These are phyloP conservation scores for Bactericera cockerelli DNA, from an alignment of 1,140 invertebrate species.

Conservation along the genomic window DNA sequence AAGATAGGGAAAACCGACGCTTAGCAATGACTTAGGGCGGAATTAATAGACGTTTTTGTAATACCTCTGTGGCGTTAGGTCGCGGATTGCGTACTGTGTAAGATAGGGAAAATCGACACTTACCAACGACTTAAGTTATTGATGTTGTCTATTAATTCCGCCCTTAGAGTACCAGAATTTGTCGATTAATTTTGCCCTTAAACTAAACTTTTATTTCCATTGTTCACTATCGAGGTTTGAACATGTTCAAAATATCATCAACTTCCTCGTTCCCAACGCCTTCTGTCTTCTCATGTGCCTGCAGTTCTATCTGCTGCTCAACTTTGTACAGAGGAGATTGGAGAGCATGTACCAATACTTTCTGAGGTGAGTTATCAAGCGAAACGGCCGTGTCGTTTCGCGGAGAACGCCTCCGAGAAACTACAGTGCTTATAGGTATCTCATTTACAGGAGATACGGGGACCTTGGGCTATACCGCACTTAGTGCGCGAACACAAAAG, in stretches of 20 bases:
- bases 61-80: too few species aligned
- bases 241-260: not conserved
- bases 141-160: too few species aligned
- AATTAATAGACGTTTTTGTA: too few species aligned
- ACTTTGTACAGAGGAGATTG: not conserved
- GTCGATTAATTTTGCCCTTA: too few species aligned
- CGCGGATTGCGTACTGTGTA: too few species aligned
- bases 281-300: not conserved
- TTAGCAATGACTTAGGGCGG: too few species aligned
- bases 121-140: too few species aligned
- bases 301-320: not conserved
- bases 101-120: too few species aligned
- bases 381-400: not conserved
- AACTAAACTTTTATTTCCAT: too few species aligned
- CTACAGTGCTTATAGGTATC: too few species aligned
- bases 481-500: not conserved
- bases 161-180: too few species aligned
- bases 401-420: not conserved
- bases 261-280: not conserved
- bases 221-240: not conserved
- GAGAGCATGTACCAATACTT: not conserved
- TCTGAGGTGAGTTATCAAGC: not conserved
- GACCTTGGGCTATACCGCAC: not conserved
- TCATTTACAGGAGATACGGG: not conserved
- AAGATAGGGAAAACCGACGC: too few species aligned